Base-by-base conservation (phyloP, 1,140 invertebrate species). In the Delia radicum region DNA sequence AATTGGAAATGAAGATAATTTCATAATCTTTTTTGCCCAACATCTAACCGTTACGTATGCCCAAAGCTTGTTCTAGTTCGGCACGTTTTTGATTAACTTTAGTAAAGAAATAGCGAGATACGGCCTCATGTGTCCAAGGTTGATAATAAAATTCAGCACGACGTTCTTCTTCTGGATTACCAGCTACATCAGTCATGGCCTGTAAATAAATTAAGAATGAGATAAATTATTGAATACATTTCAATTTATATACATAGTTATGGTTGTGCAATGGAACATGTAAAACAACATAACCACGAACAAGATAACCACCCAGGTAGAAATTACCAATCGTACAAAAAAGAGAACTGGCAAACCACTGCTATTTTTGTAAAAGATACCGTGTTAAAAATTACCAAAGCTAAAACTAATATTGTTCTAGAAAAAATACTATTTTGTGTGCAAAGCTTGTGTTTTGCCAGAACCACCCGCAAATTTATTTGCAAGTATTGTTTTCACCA, bases 71-170 rank as follows among this genome's bases (percentile, higher is more conserved):
- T 77, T 98, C 97, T 74, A 98, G 85, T 85, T 98, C 97, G 10
- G 94, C 93, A 55, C 97, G 88, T 87, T 96, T 95, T 84, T 98
- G 96, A 84, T 98, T 96, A 8, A 98, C 94, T 89, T 98, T 98
- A n/a, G 95, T 94, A 86, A 98, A 98, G 88, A 99, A 98, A 88
- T 99, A 99, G 75, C 98, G 91, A 87, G 96, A 97, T 21, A 98
- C 97, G 27, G 96, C 98, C 88, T 99, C 98, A 81, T 96, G 94
- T 2, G 95, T 94, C 96, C 97, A 98, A 0, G 95, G 93, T 85
- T 98, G 95, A 87, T 94, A 94, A 87, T 98, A 99, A 89, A 97
- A 98, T 79, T 97, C 95, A 10, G 95, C 93, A 79, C 94, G 90
- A 21, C 98, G 90, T 87, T 99, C 98, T 88, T 98, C 96, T 87